Conservation (phyloP, 2,888 invertebrate genomes). For the Molorchus minor region DNA sequence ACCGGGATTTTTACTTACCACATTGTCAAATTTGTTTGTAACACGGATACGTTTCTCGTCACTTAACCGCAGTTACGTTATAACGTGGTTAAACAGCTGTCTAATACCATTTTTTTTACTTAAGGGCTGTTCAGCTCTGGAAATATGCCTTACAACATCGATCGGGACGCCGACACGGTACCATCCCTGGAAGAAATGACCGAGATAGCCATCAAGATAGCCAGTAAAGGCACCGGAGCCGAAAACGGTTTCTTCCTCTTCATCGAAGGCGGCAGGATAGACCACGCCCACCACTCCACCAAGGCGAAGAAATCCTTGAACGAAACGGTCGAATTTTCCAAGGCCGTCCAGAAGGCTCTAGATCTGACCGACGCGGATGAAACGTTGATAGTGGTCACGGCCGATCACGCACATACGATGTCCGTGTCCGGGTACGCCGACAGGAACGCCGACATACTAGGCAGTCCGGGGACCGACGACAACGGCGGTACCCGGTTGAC, state of each 20-base stretch:
- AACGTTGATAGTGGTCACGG: constrained; percentile 80
- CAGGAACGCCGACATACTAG: constrained; percentile 59
- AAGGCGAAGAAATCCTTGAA: constrained; percentile 74
- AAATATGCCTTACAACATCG: constrained; percentile 69
- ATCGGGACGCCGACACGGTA: constrained; percentile 66
- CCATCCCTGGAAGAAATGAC: constrained; percentile 87
- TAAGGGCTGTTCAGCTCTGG: constrained; percentile 52
- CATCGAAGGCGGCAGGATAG: constrained; percentile 81
- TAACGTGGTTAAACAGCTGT: no score
- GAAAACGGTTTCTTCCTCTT: constrained; percentile 81
- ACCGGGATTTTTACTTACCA: no score
- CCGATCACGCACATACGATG: constrained; percentile 84
- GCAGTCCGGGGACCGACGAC: constrained; percentile 21
- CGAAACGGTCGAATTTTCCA: constrained; percentile 77
- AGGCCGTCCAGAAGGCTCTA: constrained; percentile 68
- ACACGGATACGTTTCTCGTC: no score
- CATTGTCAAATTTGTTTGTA: no score
- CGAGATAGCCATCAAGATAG: constrained; percentile 75
- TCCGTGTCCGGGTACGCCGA: constrained; percentile 62
- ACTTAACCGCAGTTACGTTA: no score
- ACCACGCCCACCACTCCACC: constrained; percentile 79
- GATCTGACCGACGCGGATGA: constrained; percentile 71
- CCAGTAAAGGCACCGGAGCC: constrained; percentile 62
- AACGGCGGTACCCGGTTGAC: background rate
- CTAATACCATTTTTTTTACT: no score